Evolutionary conservation across 2,113 vertebrate genomes (phyloP), one percentile per base, ranked within the genome.

Genomic region (Notothenia coriiceps): DNA sequence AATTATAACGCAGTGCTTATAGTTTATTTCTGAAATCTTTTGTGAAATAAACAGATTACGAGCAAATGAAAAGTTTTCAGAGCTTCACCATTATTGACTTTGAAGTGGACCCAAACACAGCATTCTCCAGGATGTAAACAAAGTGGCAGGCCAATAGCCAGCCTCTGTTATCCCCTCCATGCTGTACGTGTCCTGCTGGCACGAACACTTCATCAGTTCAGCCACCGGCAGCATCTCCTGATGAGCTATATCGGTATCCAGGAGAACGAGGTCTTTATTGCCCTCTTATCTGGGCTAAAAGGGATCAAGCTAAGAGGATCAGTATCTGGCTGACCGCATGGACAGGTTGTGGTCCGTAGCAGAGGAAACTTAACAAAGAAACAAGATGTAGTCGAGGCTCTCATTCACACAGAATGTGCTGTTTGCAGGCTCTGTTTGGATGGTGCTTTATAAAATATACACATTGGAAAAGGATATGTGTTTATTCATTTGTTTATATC

Each of bases 291-390:
- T 63, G 71, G 80, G 65, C 82, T 92, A 77, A 92, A 91, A 78
- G 72, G 87, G 92, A 91, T 95, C 83, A 91, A 44, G 78, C 79
- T 94, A 91, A 95, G 93, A 92, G 85, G 93, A 92, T 94, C 67
- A 84, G 77, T 74, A 47, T 69, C 64, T 77, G 76, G 18, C 78
- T 50, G 72, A 72, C 71, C 74, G 77, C 81, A 72, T 77, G 77
- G 84, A 70, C 77, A 68, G 83, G 84, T 80, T 87, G 67, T 84
- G 62, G 70, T 86, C 67, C 79, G 74, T 55, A 11, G 64, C 71
- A 47, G 18, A 25, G 46, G 51, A 68, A 70, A 61, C 60, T 54
- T 70, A 44, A 60, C 40, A 29, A 25, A 57, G 60, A 62, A 56
- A 33, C 33, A 15, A 35, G 12, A 54, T 49, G 13, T 10, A 22